Evolutionary conservation across 1,140 invertebrate species (phyloP), one percentile per base, ranked within the genome.

Genomic region (Sinonovacula constricta): DNA sequence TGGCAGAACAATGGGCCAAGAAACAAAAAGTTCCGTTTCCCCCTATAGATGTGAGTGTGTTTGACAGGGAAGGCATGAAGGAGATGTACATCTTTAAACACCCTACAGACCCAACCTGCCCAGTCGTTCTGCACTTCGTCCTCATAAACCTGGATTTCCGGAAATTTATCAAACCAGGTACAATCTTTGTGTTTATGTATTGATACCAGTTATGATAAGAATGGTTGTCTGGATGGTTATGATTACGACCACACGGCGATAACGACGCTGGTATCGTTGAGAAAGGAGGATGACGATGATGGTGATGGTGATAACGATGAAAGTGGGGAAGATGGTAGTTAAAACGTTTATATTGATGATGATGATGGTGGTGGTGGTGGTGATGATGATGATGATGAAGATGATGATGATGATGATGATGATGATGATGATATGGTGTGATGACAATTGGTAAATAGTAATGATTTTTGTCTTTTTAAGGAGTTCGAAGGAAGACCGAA

Each of bases 401-500:
- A 18, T 45, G 39, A 45, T 45, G 18, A 45, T 45, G 7, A 18
- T 45, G 18, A 45, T 45, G 39, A 7, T 18, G 7, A 10, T 10
- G 18, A 45, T 10, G 18, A 10, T 18, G 7, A 45, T 45, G 18
- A 45, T 45, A 45, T 45, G 39, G 39, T 45, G 39, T 7, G 39
- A 45, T 7, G 39, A 22, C 4, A 3, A n/a, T 59, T 28, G 28
- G 2, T 26, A 24, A 22, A 28, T 15, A 15, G 15, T 59, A 22
- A 22, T 28, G 14, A 22, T 28, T 28, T 59, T 59, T 0, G 22
- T 24, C 18, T 62, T 80, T 57, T 49, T 15, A 62, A 86, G 85
- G 83, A 24, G 86, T 91, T 34, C 77, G 76, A 65, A 60, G 91
- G 51, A 85, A 87, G 66, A 92, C 89, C 34, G 83, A 91, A 53